These are phyloP conservation scores for Lipophrys pholis DNA, from an alignment of 2,113 vertebrate species.

Conservation along the genomic window DNA sequence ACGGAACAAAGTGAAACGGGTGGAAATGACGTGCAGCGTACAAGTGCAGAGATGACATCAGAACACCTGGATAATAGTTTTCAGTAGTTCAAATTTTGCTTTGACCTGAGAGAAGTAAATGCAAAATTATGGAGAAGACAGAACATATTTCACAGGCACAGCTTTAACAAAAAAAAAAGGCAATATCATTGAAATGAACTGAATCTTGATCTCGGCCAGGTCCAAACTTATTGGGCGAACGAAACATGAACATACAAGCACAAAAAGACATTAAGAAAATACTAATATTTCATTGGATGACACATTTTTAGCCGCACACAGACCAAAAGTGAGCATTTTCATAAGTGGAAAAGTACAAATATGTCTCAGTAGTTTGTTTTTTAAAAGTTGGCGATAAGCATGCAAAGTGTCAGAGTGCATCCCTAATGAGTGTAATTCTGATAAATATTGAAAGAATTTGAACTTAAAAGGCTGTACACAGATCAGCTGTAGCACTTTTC, in stretches of 20 bases:
- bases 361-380: conserved; percentile 9
- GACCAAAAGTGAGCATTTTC: neutral
- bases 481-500: conserved; percentile 51
- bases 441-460: conserved; percentile 15
- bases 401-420: conserved; percentile 63
- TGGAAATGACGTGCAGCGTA: conserved; percentile 28
- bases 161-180: no score
- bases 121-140: neutral
- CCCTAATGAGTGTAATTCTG: neutral
- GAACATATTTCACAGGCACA: neutral
- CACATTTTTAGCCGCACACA: neutral
- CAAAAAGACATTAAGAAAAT: no score
- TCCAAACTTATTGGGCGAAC: neutral
- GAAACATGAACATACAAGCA: neutral
- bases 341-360: conserved; percentile 39
- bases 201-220: neutral
- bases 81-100: conserved; percentile 1
- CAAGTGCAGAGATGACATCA: neutral
- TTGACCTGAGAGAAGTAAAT: conserved; percentile 56
- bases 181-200: no score
- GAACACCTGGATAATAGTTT: conserved; percentile 18
- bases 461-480: conserved; percentile 17
- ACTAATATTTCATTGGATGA: neutral
- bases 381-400: conserved; percentile 41
- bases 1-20: neutral